A percentile compares a stretch with the other conserved stretches of the same genome.
Conservation (phyloP, 2,797 vertebrate genomes). For the Cuculus canorus region DNA sequence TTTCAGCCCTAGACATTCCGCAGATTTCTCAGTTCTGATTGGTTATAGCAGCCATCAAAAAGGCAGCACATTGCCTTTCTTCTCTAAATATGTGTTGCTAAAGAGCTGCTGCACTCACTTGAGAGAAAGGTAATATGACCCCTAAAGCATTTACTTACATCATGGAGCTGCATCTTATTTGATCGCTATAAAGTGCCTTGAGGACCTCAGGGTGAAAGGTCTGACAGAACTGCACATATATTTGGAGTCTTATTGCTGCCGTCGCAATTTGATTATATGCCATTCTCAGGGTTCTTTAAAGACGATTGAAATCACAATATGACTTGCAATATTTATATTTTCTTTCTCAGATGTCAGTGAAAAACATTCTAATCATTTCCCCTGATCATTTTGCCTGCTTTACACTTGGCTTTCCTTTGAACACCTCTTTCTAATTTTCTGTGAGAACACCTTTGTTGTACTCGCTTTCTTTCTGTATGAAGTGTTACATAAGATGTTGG, state of each 20-base stretch:
- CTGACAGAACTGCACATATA: background rate
- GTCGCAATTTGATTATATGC: background rate
- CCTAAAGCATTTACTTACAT: background rate
- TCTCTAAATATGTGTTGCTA: background rate
- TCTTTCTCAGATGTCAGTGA: background rate
- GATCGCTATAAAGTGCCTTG: background rate
- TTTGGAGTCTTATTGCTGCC: background rate
- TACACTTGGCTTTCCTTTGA: background rate
- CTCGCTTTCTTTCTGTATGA: background rate
- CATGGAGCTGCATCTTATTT: background rate
- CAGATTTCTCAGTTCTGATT: background rate
- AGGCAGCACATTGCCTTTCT: background rate
- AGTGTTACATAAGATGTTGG: background rate
- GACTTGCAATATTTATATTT: background rate
- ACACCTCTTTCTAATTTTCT: conserved; percentile 40
- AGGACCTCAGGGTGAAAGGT: background rate
- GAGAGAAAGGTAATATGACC: background rate
- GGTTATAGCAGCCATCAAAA: background rate
- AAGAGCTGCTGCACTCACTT: background rate
- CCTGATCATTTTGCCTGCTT: background rate
- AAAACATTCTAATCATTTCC: background rate
- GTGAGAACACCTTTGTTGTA: conserved; percentile 1
- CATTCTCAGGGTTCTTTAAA: background rate
- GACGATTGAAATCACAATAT: background rate
- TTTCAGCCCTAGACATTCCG: background rate